Base-by-base conservation (phyloP, 2,797 vertebrate species). In the Poecile montanus region DNA sequence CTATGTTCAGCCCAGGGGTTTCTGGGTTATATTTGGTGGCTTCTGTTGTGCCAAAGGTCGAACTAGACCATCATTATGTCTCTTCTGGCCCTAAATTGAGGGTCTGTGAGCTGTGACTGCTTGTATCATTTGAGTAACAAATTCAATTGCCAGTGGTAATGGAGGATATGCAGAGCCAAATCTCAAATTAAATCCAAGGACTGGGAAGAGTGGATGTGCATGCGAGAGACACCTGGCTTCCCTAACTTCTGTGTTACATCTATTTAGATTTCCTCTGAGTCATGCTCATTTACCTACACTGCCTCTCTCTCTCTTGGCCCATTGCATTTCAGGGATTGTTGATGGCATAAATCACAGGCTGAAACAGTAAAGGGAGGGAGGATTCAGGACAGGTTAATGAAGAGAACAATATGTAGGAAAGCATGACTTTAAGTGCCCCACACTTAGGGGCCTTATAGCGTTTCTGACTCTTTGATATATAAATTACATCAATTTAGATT, bases 381-480 rank as follows among this genome's bases (percentile, higher is more conserved):
- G 34, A 66, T 70, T 92, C 73, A 63, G 75, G 79, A 73, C 57
- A 81, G 66, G 74, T 92, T 34, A 91, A 38, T 0, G 0, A 70
- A 89, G 58, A 89, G 74, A 91, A 44, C 73, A 79, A 34, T 71
- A 76, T 38, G 45, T 65, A 82, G 63, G 67, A 81, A 90, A 86
- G 53, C 57, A 25, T 81, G 85, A 79, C 71, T 84, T 89, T 65
- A 93, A 95, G 53, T 85, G 71, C 83, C 85, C 71, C 85, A 1
- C 3, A 90, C 66, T 88, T 93, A 47, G 45, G 38, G 94, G 16
- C 88, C 76, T 91, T 88, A 71, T 0, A 74, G 67, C 3, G 0
- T 87, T 96, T 94, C 83, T 92, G 91, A 86, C 58, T 89, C 89
- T 91, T 75, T 81, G 93, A 75, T 76, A 54, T 91, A 96, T 91